Conservation (phyloP, 1,140 invertebrate species). For the Littorina saxatilis region DNA sequence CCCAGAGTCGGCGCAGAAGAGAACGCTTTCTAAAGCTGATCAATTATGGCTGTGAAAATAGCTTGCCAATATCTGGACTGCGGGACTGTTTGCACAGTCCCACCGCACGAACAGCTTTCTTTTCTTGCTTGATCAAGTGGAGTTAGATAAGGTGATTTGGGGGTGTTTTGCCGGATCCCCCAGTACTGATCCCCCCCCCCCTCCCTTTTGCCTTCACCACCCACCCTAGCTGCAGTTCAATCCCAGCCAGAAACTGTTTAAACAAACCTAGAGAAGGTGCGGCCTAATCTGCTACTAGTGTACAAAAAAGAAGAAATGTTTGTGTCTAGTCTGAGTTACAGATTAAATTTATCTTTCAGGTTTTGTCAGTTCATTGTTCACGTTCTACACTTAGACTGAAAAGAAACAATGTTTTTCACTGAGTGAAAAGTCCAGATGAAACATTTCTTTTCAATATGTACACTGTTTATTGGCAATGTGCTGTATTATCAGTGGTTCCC, state of each 20-base stretch:
- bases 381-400: too few species aligned
- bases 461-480: too few species aligned
- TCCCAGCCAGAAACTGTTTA: conserved; percentile 8
- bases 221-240: not conserved
- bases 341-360: not conserved
- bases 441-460: too few species aligned
- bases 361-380: too few species aligned
- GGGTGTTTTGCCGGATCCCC: not conserved
- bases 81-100: not conserved
- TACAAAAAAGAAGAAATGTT: too few species aligned
- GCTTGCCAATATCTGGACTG: not conserved
- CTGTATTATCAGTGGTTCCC: too few species aligned
- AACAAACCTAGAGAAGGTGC: not conserved
- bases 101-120: not conserved
- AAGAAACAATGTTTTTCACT: too few species aligned
- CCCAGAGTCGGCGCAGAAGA: too few species aligned
- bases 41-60: conserved; percentile 20
- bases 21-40: too few species aligned
- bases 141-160: conserved; percentile 3
- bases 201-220: too few species aligned
- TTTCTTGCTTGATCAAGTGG: not conserved
- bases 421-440: too few species aligned
- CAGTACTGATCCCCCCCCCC: not conserved
- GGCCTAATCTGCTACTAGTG: not conserved
- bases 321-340: not conserved